Evolutionary conservation across 2,113 vertebrate genomes (phyloP).

Genomic region (Corydoras maculifer): DNA sequence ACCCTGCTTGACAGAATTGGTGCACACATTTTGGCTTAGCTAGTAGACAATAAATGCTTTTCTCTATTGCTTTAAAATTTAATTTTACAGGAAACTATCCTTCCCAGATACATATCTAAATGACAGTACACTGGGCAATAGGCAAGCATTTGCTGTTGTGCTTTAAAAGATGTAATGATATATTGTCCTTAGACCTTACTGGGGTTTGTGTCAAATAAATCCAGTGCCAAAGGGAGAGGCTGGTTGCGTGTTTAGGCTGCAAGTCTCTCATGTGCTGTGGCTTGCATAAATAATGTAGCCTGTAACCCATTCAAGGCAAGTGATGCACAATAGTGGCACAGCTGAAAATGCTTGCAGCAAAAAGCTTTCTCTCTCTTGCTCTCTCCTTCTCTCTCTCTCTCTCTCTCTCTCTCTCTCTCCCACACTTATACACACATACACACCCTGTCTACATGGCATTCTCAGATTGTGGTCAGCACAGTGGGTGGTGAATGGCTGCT

Average conservation of each 20-base stretch:
- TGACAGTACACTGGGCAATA: too few relatives aligned
- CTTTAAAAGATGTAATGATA: neutral
- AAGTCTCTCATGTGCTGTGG: conserved; percentile 27
- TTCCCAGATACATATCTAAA: too few relatives aligned
- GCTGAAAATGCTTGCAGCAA: conserved; percentile 28
- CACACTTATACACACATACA: conserved; percentile 12
- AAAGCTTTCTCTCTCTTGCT: conserved; percentile 11
- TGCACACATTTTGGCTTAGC: too few relatives aligned
- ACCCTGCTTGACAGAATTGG: too few relatives aligned
- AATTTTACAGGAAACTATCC: too few relatives aligned
- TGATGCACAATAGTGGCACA: conserved; percentile 21
- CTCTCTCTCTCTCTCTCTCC: neutral
- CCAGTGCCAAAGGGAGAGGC: neutral
- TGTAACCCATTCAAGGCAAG: conserved; percentile 24
- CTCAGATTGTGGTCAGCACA: neutral
- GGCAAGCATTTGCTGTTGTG: neutral
- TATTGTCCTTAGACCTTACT: neutral
- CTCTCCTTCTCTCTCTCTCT: conserved; percentile 1
- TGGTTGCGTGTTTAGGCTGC: conserved; percentile 18
- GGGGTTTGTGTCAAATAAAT: conserved; percentile 4
- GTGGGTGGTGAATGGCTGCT: conserved; percentile 4
- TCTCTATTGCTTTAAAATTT: too few relatives aligned
- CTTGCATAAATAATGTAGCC: conserved; percentile 31
- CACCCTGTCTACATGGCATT: neutral
- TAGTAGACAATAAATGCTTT: too few relatives aligned